Evolutionary conservation across 2,888 invertebrate genomes (phyloP).

Genomic region (Tetranychus truncatus): DNA sequence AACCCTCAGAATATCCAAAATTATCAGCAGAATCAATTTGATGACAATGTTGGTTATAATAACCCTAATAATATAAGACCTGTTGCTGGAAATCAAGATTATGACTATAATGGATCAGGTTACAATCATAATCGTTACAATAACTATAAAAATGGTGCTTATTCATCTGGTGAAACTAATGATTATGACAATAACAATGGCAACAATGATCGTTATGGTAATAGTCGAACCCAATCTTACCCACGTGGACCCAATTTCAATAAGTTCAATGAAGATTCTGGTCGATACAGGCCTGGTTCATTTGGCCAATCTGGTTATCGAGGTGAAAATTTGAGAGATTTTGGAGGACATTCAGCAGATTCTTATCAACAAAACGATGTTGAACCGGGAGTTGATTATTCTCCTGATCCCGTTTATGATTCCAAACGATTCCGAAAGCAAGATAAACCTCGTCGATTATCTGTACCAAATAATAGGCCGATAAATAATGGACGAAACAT

Average conservation of each 20-base stretch:
- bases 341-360: not conserved
- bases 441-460: not conserved
- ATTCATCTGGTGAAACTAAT: not conserved
- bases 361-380: not conserved
- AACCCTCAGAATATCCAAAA: not conserved
- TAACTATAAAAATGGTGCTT: not conserved
- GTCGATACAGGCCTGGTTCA: not conserved
- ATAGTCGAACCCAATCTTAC: not conserved
- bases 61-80: not conserved
- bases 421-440: not conserved
- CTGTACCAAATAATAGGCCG: not conserved
- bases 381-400: constrained; percentile 6
- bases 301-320: not conserved
- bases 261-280: not conserved
- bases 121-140: not conserved
- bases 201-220: not conserved
- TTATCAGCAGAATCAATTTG: not conserved
- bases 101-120: not conserved
- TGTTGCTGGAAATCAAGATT: not conserved
- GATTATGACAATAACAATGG: not conserved
- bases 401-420: not conserved
- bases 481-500: not conserved
- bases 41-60: not conserved
- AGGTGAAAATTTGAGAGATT: not conserved
- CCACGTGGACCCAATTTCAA: not conserved